phyloP scores from a whole-genome alignment of 35 echinoderm and acorn worm species.

The Apostichopus parvimensis region DNA sequence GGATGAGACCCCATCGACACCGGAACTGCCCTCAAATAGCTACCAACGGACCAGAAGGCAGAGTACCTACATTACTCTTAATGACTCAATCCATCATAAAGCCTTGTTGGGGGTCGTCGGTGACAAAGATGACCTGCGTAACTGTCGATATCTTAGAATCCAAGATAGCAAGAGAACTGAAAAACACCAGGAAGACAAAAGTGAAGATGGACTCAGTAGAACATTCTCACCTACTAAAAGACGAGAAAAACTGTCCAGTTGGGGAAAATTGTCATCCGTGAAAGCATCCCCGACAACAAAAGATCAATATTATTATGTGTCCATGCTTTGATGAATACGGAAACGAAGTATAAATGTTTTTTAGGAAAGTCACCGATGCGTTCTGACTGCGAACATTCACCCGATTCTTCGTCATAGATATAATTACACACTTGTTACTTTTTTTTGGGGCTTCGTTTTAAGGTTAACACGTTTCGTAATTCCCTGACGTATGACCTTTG shows the following conservation, averaged over 20 bases:
- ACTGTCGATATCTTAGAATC: slow-evolving; percentile 33
- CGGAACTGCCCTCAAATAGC: neutral
- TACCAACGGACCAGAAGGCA: neutral
- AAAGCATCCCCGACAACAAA: neutral
- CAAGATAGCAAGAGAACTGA: neutral
- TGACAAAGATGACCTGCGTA: slow-evolving; percentile 10
- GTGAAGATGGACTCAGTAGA: neutral
- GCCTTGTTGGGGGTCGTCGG: neutral
- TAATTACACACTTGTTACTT: no score
- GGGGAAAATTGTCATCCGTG: slow-evolving; percentile 5
- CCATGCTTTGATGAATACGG: neutral
- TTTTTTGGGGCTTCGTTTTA: no score
- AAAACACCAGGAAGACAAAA: neutral
- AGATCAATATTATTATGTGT: slow-evolving; percentile 29
- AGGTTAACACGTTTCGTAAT: no score
- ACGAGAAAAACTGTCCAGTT: slow-evolving; percentile 37
- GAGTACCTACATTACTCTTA: slow-evolving; percentile 32
- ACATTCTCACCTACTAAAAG: neutral
- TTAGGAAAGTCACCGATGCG: no score
- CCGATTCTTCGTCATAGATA: no score
- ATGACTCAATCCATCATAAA: slow-evolving; percentile 24
- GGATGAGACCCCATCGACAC: neutral
- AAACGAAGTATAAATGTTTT: no score
- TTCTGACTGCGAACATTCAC: no score
- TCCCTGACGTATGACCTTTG: no score